These are phyloP conservation scores for Subacronicta megacephala DNA, from an alignment of 2,888 invertebrate species.

Conservation along the genomic window DNA sequence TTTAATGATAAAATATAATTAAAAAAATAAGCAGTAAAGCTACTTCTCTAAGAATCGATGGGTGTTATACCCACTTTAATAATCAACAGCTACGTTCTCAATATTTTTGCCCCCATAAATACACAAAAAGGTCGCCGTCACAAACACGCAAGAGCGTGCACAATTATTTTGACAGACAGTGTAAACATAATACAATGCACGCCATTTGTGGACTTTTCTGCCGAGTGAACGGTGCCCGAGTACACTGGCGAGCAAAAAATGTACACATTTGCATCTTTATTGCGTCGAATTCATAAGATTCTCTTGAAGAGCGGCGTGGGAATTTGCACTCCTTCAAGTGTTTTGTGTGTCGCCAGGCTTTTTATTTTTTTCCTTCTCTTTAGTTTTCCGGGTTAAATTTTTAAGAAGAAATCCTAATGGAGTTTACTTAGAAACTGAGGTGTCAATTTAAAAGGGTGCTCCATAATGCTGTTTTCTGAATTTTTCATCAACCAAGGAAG, in stretches of 20 bases:
- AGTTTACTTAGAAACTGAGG: too few species aligned
- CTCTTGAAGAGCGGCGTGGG: constrained; percentile 40
- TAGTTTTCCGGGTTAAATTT: constrained; percentile 1
- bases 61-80: too few species aligned
- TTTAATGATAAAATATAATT: too few species aligned
- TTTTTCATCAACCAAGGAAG: too few species aligned
- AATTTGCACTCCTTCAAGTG: constrained; percentile 28
- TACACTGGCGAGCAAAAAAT: constrained; percentile 41
- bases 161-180: constrained; percentile 56
- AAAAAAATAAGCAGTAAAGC: too few species aligned
- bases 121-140: constrained; percentile 21
- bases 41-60: too few species aligned
- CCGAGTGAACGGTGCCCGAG: constrained; percentile 26
- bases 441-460: too few species aligned
- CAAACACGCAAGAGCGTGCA: constrained; percentile 24
- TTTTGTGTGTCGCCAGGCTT: constrained; percentile 22
- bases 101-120: constrained; percentile 13
- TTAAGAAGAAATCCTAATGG: too few species aligned
- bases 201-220: constrained; percentile 47
- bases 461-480: too few species aligned
- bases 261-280: constrained; percentile 49
- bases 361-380: constrained; percentile 21
- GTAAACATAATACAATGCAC: constrained; percentile 41
- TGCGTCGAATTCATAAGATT: constrained; percentile 47
- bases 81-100: too few species aligned